A percentile compares a stretch with the other conserved stretches of the same genome.
These are phyloP conservation scores for Miichthys miiuy DNA, from an alignment of 2,797 vertebrate species.

Conservation along the genomic window DNA sequence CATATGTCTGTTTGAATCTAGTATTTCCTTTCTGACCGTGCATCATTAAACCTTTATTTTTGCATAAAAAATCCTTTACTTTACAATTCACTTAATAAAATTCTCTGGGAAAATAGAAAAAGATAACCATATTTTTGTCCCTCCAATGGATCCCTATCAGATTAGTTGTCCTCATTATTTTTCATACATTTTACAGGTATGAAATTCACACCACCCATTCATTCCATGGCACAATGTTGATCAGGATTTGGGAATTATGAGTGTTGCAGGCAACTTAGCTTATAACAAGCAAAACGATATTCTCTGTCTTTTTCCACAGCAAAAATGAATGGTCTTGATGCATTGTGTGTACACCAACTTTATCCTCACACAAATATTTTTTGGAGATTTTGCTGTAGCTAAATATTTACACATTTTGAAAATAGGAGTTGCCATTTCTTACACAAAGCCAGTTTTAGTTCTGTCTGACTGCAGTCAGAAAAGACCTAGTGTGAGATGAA, in stretches of 20 bases:
- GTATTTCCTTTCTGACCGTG: conserved; percentile 25
- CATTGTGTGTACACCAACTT: neutral
- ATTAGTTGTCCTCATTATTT: neutral
- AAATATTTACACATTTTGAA: conserved; percentile 6
- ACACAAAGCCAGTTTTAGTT: neutral
- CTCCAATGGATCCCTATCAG: neutral
- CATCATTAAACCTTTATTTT: conserved; percentile 8
- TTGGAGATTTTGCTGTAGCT: conserved; percentile 6
- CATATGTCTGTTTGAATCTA: conserved; percentile 70
- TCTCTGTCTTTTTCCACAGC: neutral
- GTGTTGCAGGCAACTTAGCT: neutral
- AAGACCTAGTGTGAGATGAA: neutral
- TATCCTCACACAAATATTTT: neutral
- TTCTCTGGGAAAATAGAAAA: neutral
- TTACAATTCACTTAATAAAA: conserved; percentile 9
- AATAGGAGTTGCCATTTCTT: neutral
- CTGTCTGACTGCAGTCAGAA: neutral
- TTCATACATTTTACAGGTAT: neutral
- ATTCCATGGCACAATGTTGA: neutral
- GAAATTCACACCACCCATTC: neutral
- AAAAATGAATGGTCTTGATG: neutral
- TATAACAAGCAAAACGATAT: neutral
- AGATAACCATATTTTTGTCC: conserved; percentile 9
- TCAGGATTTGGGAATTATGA: neutral
- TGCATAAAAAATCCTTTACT: conserved; percentile 1